Conservation (phyloP, 2,888 invertebrate species). For the Pheosia tremula region DNA sequence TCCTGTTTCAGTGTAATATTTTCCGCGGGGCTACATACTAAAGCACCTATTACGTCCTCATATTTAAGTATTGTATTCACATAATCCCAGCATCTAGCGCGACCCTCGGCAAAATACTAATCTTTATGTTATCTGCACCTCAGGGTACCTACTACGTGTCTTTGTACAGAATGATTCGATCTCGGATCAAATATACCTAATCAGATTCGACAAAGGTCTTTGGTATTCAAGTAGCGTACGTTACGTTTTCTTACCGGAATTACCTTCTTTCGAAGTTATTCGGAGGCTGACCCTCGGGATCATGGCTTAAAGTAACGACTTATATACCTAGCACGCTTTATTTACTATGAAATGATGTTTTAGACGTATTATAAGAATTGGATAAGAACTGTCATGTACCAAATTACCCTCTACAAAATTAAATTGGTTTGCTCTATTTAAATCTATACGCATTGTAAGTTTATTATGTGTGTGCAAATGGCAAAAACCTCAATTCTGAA, state of each 20-base stretch:
- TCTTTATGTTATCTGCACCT: constrained; percentile 23
- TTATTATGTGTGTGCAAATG: constrained; percentile 18
- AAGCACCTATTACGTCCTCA: constrained; percentile 38
- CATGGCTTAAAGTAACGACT: constrained; percentile 14
- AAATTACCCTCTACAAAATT: too few relatives aligned
- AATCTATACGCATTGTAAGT: background rate
- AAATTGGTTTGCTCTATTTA: background rate
- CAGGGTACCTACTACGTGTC: constrained; percentile 29
- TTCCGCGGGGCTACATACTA: constrained; percentile 44
- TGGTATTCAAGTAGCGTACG: constrained; percentile 39
- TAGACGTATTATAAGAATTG: background rate
- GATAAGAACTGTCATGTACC: too few relatives aligned
- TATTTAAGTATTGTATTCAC: constrained; percentile 42
- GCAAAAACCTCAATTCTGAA: constrained; percentile 29
- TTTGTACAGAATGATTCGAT: constrained; percentile 42
- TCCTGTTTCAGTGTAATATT: constrained; percentile 42
- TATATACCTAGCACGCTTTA: constrained; percentile 13
- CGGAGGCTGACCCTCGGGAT: constrained; percentile 17
- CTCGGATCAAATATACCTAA: constrained; percentile 36
- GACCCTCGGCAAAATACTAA: constrained; percentile 25
- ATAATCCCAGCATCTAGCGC: constrained; percentile 20
- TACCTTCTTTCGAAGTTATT: constrained; percentile 30
- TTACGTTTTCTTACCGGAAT: constrained; percentile 32
- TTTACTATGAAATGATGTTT: constrained; percentile 6
- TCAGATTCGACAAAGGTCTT: constrained; percentile 37